phyloP scores from a whole-genome alignment of 2,888 invertebrate genomes.

The Alentia gelatinosa region DNA sequence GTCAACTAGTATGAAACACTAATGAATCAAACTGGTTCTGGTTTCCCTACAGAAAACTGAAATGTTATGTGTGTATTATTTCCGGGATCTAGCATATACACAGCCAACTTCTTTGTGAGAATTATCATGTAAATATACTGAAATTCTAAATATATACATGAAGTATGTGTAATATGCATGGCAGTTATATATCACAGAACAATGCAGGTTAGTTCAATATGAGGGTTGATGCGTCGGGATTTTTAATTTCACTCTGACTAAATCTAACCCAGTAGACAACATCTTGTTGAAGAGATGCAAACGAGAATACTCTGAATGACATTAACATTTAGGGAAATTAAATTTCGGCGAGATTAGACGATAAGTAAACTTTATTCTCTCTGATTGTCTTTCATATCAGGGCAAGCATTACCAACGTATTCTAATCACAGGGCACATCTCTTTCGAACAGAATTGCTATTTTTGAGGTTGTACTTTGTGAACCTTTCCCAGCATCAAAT shows the following conservation, averaged over 20 bases:
- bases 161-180: neutral
- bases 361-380: neutral
- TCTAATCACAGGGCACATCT: neutral
- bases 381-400: neutral
- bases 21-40: no score
- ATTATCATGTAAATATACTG: no score
- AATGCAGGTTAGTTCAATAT: neutral
- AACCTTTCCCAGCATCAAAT: neutral
- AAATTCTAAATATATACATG: no score
- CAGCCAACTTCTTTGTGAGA: no score
- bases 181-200: neutral
- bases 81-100: no score
- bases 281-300: neutral
- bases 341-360: neutral
- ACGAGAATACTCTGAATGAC: neutral
- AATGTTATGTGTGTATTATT: no score
- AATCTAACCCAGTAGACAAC: no score
- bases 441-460: neutral
- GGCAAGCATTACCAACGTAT: neutral
- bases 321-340: neutral
- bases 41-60: no score
- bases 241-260: no score
- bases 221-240: no score
- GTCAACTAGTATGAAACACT: no score
- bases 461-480: neutral